A percentile compares a stretch with the other conserved stretches of the same genome.
phyloP scores from a whole-genome alignment of 2,888 invertebrate genomes.

The Ecliptopera silaceata region DNA sequence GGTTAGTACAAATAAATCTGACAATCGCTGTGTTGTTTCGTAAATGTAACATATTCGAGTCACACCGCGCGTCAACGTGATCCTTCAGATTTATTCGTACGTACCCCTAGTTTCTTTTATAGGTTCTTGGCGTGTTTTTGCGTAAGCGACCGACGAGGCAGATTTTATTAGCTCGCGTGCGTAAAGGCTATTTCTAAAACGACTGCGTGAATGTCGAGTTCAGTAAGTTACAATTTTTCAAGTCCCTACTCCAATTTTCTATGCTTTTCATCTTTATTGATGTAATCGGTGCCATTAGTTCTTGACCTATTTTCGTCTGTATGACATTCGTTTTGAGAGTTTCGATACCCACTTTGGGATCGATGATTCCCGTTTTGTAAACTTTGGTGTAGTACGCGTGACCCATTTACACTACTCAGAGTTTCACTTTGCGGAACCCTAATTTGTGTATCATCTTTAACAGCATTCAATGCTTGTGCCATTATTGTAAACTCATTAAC shows the following conservation, averaged over 20 bases:
- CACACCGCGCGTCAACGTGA: too few species aligned
- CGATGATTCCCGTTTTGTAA: neutral
- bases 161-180: constrained; percentile 28
- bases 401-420: neutral
- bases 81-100: too few species aligned
- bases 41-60: too few species aligned
- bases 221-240: constrained; percentile 31
- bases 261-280: constrained; percentile 9
- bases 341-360: neutral
- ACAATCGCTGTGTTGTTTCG: too few species aligned
- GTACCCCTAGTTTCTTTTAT: too few species aligned
- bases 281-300: neutral
- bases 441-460: neutral
- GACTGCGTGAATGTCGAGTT: constrained; percentile 24
- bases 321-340: neutral
- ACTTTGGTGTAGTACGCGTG: neutral
- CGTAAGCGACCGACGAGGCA: constrained; percentile 5
- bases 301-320: neutral
- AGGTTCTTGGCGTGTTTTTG: neutral
- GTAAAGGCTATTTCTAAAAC: constrained; percentile 24
- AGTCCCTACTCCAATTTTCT: constrained; percentile 26
- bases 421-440: neutral
- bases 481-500: neutral
- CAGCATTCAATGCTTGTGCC: neutral
- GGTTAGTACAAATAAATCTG: too few species aligned